phyloP scores from a whole-genome alignment of 2,888 invertebrate species.

The Exocentrus adspersus region DNA sequence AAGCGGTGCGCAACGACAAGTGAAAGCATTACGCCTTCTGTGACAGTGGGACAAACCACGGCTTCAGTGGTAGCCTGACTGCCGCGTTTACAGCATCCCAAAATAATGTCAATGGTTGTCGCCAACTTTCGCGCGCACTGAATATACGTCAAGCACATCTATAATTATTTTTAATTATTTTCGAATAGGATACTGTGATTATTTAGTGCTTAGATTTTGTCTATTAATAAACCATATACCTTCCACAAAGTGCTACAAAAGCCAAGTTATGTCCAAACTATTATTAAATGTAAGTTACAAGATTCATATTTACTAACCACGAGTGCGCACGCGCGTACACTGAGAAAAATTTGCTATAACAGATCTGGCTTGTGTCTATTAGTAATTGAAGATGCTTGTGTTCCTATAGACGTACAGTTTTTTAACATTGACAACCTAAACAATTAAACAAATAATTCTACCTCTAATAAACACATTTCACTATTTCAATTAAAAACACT shows the following conservation, averaged over 20 bases:
- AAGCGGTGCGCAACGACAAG: slow-evolving; percentile 55
- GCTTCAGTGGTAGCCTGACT: slow-evolving; percentile 57
- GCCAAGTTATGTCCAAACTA: neutral
- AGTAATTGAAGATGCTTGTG: too few species aligned
- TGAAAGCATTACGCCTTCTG: slow-evolving; percentile 57
- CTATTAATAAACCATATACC: neutral
- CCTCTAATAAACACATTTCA: too few species aligned
- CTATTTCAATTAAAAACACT: neutral
- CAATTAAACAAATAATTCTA: too few species aligned
- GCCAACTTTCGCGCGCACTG: slow-evolving; percentile 40
- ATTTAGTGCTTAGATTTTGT: slow-evolving; percentile 1
- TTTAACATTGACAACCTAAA: too few species aligned
- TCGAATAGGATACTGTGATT: slow-evolving; percentile 2
- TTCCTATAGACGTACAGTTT: too few species aligned
- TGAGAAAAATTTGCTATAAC: neutral
- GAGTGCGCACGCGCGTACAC: neutral
- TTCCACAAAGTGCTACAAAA: neutral
- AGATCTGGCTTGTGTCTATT: neutral
- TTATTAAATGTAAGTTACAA: neutral
- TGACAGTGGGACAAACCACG: slow-evolving; percentile 58
- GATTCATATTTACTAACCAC: slow-evolving; percentile 2
- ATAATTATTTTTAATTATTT: neutral
- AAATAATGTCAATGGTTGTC: slow-evolving; percentile 50
- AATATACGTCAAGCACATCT: slow-evolving; percentile 29
- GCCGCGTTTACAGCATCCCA: slow-evolving; percentile 55